Percentiles rank a stretch among this genome's conserved stretches.
phyloP scores from a whole-genome alignment of 2,888 invertebrate genomes.

The Nycteola revayana region DNA sequence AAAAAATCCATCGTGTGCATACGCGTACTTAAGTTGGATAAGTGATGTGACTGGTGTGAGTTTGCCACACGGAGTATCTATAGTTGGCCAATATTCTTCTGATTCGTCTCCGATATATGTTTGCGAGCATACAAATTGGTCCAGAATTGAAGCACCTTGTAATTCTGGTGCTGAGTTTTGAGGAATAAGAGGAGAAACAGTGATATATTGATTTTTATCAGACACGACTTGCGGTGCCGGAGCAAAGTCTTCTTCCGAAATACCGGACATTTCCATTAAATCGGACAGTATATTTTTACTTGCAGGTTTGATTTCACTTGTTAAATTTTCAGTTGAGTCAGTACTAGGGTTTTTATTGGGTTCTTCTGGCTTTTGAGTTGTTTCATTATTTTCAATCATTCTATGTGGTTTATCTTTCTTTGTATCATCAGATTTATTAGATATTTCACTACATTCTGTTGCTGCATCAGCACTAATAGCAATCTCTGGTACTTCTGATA shows the following conservation, averaged over 20 bases:
- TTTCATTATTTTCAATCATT: neutral
- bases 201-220: neutral
- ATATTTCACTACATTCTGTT: too few species aligned
- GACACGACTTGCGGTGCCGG: slow-evolving; percentile 11
- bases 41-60: slow-evolving; percentile 46
- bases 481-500: too few species aligned
- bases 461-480: too few species aligned
- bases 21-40: slow-evolving; percentile 55
- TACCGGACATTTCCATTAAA: slow-evolving; percentile 77
- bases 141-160: neutral
- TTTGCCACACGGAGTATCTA: slow-evolving; percentile 10
- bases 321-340: slow-evolving; percentile 4
- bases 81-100: neutral
- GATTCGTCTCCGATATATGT: neutral
- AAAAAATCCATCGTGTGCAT: slow-evolving; percentile 48
- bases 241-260: slow-evolving; percentile 55
- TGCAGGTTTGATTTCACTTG: slow-evolving; percentile 9
- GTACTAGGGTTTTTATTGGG: neutral
- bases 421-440: too few species aligned
- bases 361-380: slow-evolving; percentile 2
- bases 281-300: slow-evolving; percentile 65
- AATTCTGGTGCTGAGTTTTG: neutral
- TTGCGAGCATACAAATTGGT: neutral
- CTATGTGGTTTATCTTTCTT: too few species aligned
- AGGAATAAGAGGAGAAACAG: neutral